Percentiles rank a stretch among this genome's conserved stretches.
phyloP scores from a whole-genome alignment of 2,888 invertebrate genomes.

The Eurytoma adleriae region DNA sequence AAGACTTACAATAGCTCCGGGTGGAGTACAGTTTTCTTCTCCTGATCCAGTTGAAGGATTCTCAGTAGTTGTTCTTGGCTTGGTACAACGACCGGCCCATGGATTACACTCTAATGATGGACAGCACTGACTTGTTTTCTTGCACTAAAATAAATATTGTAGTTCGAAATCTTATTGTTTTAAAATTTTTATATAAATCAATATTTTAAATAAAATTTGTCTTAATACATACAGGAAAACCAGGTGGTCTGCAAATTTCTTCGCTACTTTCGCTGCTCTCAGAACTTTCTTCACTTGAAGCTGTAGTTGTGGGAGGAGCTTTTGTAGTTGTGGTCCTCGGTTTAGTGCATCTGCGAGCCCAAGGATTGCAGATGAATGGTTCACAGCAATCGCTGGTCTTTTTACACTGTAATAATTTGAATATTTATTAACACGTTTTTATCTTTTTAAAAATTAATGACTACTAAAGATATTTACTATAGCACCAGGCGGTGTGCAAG shows the following conservation, averaged over 20 bases:
- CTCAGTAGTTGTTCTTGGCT: conserved; percentile 27
- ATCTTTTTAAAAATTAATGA: neutral
- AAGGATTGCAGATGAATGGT: conserved; percentile 52
- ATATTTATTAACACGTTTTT: neutral
- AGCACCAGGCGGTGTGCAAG: conserved; percentile 25
- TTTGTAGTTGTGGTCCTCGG: conserved; percentile 7
- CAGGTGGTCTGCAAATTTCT: conserved; percentile 12
- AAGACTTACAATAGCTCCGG: conserved; percentile 28
- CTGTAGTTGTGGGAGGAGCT: neutral
- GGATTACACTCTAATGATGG: conserved; percentile 43
- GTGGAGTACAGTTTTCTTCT: conserved; percentile 14
- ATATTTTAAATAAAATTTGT: neutral
- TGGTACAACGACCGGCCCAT: conserved; percentile 48
- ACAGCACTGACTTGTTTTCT: conserved; percentile 45
- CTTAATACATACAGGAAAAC: neutral
- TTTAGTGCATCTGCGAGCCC: conserved; percentile 55
- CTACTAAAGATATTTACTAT: conserved; percentile 21
- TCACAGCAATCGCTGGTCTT: conserved; percentile 45
- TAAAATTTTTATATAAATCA: neutral
- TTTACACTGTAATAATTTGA: conserved; percentile 8
- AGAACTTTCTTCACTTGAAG: conserved; percentile 14
- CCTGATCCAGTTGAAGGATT: conserved; percentile 1
- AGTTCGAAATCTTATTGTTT: neutral
- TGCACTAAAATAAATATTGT: conserved; percentile 21
- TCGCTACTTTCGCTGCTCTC: neutral